Evolutionary conservation across 2,797 vertebrate genomes (phyloP), one percentile per base, ranked within the genome.

Genomic region (Xenops minutus): DNA sequence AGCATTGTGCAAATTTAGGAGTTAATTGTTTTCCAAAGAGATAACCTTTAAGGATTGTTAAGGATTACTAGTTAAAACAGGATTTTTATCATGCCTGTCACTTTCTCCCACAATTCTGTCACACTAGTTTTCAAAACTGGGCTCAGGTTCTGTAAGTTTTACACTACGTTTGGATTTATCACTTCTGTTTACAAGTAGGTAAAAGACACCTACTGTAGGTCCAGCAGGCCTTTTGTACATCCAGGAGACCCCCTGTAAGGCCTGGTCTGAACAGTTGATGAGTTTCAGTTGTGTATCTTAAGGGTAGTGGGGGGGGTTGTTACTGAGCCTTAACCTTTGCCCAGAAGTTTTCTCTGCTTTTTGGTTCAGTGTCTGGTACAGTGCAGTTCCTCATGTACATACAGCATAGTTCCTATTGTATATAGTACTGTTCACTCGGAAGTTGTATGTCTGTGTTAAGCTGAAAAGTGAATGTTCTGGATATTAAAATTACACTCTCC

Each of bases 301-400:
- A 75, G 27, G 20, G 56, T 43, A 59, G 85, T 12, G 12, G 36
- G 34, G 51, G 9, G 4, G 12, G 10, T 71, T 73, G 41, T 75
- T 88, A 56, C 81, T 84, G 91, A 89, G 92, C 93, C 95, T 91
- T 86, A 84, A 76, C 21, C 71, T 52, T 18, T 79, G 88, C 89
- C 79, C 71, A 24, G 9, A 36, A 59, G 71, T 85, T 92, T 63
- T 73, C 32, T 69, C 55, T 63, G 77, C 41, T 23, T 87, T 94
- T 75, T 84, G 81, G 61, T 43, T 91, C 80, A 68, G 48, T 44
- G 51, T 34, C 78, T 91, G 48, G 48, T 37, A 43, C 5, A 12
- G 63, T n/a, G 54, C 54, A 73, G 74, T 36, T 85, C 36, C 80
- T 48, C 46, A 22, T 90, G 80, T 90, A 90, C 52, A 90, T 84